Conservation (phyloP, 2,113 vertebrate species). For the Bettongia penicillata region DNA sequence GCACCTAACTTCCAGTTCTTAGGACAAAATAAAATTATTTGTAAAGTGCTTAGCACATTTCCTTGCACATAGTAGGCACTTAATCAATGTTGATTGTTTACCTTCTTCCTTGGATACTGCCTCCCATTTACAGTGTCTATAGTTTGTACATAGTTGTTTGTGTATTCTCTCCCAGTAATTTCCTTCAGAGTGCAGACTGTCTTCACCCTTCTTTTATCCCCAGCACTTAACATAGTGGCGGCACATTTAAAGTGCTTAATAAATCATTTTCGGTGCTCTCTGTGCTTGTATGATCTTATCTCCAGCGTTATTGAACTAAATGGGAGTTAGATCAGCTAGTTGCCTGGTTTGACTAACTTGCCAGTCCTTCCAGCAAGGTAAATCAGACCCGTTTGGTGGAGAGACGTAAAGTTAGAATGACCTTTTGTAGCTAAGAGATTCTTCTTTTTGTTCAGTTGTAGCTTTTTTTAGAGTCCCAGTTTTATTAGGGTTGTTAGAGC, state of each 20-base stretch:
- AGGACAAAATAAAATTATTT: not conserved
- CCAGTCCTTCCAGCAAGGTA: slow-evolving; percentile 17
- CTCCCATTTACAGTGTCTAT: too few relatives aligned
- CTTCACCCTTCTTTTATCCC: not conserved
- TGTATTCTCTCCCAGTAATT: not conserved
- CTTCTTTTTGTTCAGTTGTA: not conserved
- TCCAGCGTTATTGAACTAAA: not conserved
- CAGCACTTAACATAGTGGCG: too few relatives aligned
- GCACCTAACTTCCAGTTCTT: not conserved
- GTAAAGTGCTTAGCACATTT: not conserved
- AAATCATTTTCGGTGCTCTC: too few relatives aligned
- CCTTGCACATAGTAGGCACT: not conserved
- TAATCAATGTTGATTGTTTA: not conserved
- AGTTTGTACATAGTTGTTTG: not conserved
- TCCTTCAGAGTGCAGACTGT: not conserved
- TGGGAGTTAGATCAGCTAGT: not conserved
- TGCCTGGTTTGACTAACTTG: not conserved
- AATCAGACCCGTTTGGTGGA: not conserved
- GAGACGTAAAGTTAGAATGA: too few relatives aligned
- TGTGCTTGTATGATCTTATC: not conserved
- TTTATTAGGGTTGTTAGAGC: not conserved
- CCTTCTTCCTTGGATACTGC: not conserved
- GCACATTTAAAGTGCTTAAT: too few relatives aligned
- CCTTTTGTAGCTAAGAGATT: too few relatives aligned
- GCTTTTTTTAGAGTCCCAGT: not conserved